Conservation (phyloP, 2,888 invertebrate genomes). For the Serrognathus titanus region DNA sequence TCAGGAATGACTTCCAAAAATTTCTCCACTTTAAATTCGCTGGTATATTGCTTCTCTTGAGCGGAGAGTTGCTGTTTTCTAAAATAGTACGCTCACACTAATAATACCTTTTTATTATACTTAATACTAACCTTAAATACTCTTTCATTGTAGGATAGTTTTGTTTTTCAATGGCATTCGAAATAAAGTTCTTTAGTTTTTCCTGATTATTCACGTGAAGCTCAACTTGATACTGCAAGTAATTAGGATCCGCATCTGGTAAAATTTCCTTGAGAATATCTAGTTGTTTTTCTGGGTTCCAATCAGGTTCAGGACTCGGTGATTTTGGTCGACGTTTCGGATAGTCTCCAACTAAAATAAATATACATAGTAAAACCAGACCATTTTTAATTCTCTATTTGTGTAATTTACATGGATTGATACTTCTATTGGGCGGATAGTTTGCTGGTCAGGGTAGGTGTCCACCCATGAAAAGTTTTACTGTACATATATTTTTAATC, state of each 20-base stretch:
- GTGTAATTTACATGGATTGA: background rate
- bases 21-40: constrained; percentile 45
- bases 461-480: background rate
- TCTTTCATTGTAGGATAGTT: constrained; percentile 19
- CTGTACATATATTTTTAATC: constrained; percentile 1
- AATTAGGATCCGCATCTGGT: constrained; percentile 19
- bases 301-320: constrained; percentile 19
- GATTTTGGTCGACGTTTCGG: constrained; percentile 28
- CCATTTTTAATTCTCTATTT: no score
- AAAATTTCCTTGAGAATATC: constrained; percentile 33
- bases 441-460: background rate
- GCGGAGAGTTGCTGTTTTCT: constrained; percentile 39
- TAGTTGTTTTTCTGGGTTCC: constrained; percentile 34
- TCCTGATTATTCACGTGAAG: constrained; percentile 10
- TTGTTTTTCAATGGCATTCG: constrained; percentile 13
- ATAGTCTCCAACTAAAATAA: constrained; percentile 26
- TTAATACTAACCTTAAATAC: constrained; percentile 12
- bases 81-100: background rate
- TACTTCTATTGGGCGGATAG: background rate
- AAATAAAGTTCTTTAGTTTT: constrained; percentile 12
- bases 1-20: constrained; percentile 50
- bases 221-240: constrained; percentile 14
- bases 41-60: constrained; percentile 47
- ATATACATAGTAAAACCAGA: background rate
- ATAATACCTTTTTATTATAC: background rate